phyloP scores from a whole-genome alignment of 2,113 vertebrate genomes.

The Hippolais icterina region DNA sequence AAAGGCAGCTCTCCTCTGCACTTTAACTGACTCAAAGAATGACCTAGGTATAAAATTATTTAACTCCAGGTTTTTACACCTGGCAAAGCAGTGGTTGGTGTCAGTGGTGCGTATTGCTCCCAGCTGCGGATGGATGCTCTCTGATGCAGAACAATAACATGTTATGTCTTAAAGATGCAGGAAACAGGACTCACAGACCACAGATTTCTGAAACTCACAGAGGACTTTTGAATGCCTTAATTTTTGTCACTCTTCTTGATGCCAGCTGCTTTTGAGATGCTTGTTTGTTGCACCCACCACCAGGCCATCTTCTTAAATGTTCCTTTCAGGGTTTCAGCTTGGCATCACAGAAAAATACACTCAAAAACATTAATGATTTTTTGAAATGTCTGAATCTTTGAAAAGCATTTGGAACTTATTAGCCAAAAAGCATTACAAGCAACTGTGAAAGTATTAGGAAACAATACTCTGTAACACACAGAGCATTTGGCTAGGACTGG shows the following conservation, averaged over 20 bases:
- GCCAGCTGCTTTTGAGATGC: background rate
- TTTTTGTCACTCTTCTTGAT: background rate
- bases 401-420: conserved; percentile 7
- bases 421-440: background rate
- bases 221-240: background rate
- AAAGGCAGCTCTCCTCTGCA: background rate
- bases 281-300: background rate
- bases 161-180: background rate
- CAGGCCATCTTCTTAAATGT: background rate
- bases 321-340: background rate
- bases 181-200: background rate
- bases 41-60: background rate
- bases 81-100: background rate
- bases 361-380: background rate
- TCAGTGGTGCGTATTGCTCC: background rate
- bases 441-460: background rate
- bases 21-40: background rate
- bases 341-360: background rate
- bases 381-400: background rate
- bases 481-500: background rate
- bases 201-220: background rate
- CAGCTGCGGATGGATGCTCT: background rate
- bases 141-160: background rate
- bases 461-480: background rate
- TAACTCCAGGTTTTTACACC: background rate